Evolutionary conservation across 2,797 vertebrate species (phyloP).

Genomic region (Myotis findleyi): DNA sequence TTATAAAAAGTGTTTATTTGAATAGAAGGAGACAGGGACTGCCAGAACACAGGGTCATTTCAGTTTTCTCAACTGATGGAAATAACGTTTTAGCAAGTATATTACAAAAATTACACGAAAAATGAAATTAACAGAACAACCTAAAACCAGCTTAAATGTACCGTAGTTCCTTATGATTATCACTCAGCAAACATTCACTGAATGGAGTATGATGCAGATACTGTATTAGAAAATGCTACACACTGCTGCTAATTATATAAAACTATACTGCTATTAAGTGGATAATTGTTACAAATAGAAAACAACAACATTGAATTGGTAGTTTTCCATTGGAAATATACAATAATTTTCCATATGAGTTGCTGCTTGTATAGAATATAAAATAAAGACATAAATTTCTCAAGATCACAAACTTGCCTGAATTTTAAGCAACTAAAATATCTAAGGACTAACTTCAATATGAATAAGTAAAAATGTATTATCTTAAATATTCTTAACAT

Average conservation of each 20-base stretch:
- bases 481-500: neutral
- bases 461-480: slow-evolving; percentile 34
- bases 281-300: slow-evolving; percentile 10
- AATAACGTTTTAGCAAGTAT: slow-evolving; percentile 31
- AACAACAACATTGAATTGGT: neutral
- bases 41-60: neutral
- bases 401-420: neutral
- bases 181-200: neutral
- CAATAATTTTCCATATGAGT: neutral
- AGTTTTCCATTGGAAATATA: slow-evolving; percentile 6
- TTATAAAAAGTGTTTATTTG: neutral
- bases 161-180: neutral
- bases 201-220: neutral
- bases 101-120: neutral
- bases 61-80: neutral
- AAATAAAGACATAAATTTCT: slow-evolving; percentile 24
- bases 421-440: slow-evolving; percentile 30
- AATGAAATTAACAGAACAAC: slow-evolving; percentile 10
- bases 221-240: neutral
- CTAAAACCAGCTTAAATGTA: neutral
- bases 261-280: neutral
- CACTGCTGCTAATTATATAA: neutral
- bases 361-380: neutral
- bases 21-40: neutral
- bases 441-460: neutral